Conservation (phyloP, 2,797 vertebrate genomes). For the Ctenochaetus hawaiiensis region DNA sequence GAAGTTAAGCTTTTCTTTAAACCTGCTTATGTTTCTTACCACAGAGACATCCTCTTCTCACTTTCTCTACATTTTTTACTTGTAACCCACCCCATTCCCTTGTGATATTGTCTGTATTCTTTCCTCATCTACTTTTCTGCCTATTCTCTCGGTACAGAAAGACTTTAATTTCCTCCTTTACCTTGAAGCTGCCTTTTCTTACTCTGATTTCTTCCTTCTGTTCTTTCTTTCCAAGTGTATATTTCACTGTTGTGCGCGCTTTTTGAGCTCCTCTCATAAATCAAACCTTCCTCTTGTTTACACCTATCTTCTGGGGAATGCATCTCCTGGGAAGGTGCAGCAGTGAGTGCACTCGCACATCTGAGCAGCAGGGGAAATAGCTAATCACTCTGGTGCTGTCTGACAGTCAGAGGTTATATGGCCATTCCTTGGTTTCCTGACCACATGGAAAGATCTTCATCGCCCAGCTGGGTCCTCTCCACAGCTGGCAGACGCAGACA, state of each 20-base stretch:
- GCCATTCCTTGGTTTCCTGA: constrained; percentile 65
- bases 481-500: constrained; percentile 21
- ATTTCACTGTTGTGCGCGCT: constrained; percentile 33
- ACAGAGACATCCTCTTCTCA: not conserved
- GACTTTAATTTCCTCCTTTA: constrained; percentile 58
- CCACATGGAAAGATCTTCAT: constrained; percentile 72
- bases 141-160: constrained; percentile 32
- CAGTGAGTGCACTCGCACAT: constrained; percentile 19
- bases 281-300: constrained; percentile 58
- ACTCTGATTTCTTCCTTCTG: constrained; percentile 24
- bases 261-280: constrained; percentile 59
- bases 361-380: constrained; percentile 45
- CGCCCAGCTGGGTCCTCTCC: constrained; percentile 43
- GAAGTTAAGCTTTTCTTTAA: constrained; percentile 2
- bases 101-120: constrained; percentile 44
- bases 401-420: constrained; percentile 56
- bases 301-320: constrained; percentile 42
- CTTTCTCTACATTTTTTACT: constrained; percentile 7
- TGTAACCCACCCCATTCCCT: constrained; percentile 8
- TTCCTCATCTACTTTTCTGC: constrained; percentile 24
- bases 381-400: constrained; percentile 50
- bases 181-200: constrained; percentile 48
- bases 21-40: constrained; percentile 7
- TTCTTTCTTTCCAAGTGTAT: constrained; percentile 13
- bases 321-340: constrained; percentile 48